Conservation (phyloP, 2,797 vertebrate genomes). For the Avahi laniger region DNA sequence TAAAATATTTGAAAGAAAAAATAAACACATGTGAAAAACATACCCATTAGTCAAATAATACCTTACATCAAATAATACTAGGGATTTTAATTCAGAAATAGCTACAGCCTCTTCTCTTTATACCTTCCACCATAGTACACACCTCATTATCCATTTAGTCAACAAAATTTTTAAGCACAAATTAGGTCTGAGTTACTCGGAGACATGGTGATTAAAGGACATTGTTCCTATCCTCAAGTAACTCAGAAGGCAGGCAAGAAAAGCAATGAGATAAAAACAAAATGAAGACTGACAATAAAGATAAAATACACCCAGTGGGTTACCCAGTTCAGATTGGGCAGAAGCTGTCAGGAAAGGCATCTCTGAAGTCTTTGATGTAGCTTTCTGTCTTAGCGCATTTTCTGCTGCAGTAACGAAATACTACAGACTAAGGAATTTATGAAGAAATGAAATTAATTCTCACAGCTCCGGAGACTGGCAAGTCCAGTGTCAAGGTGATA, state of each 20-base stretch:
- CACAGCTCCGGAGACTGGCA: background rate
- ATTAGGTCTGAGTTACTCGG: background rate
- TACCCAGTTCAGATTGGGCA: background rate
- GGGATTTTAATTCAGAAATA: background rate
- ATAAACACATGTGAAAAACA: background rate
- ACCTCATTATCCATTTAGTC: background rate
- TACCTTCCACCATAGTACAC: background rate
- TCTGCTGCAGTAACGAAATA: background rate
- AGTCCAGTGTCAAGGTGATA: background rate
- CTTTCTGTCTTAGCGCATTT: background rate
- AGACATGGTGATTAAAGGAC: background rate
- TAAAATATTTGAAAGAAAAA: background rate
- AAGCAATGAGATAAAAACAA: background rate
- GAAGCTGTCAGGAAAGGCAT: background rate
- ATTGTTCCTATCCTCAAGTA: background rate
- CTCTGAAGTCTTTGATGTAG: background rate
- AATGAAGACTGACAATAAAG: background rate
- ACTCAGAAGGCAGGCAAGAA: background rate
- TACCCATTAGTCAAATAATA: background rate
- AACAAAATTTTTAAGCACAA: background rate
- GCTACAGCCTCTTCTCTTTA: background rate
- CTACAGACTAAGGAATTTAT: background rate
- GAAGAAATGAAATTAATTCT: background rate
- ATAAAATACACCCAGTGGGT: background rate
- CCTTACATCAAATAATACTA: background rate